Evolutionary conservation across 2,113 vertebrate species (phyloP).

Genomic region (Xiphias gladius): DNA sequence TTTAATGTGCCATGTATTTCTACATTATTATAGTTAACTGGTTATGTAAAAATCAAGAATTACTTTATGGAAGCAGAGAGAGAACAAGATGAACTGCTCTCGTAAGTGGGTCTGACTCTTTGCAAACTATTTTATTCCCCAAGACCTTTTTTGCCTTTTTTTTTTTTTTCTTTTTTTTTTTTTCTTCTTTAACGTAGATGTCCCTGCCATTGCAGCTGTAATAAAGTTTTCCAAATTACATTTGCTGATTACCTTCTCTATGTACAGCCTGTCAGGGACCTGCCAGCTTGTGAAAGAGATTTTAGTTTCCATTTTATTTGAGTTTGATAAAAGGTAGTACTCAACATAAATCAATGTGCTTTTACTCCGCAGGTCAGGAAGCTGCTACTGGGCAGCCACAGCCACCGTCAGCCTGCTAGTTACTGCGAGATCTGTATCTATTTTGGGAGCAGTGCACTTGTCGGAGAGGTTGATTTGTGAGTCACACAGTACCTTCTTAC

Average conservation of each 20-base stretch:
- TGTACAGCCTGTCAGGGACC: not conserved
- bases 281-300: not conserved
- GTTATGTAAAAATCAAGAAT: conserved; percentile 9
- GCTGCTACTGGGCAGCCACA: not conserved
- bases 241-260: conserved; percentile 44
- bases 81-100: conserved; percentile 29
- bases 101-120: conserved; percentile 9
- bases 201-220: conserved; percentile 19
- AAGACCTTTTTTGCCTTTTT: conserved; percentile 10
- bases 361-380: conserved; percentile 31
- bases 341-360: conserved; percentile 30
- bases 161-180: conserved; percentile 12
- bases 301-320: conserved; percentile 15
- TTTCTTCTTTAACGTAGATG: conserved; percentile 26
- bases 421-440: conserved; percentile 50
- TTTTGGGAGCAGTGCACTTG: conserved; percentile 59
- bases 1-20: not conserved
- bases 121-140: not conserved
- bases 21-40: not conserved
- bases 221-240: conserved; percentile 48
- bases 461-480: conserved; percentile 60
- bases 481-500: conserved; percentile 32
- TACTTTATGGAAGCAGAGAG: not conserved
- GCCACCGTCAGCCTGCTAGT: not conserved
- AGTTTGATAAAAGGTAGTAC: conserved; percentile 15